Conservation (phyloP, 37 sponge, comb jelly and placozoan species). For the Chondrilla cf. caribensis region DNA sequence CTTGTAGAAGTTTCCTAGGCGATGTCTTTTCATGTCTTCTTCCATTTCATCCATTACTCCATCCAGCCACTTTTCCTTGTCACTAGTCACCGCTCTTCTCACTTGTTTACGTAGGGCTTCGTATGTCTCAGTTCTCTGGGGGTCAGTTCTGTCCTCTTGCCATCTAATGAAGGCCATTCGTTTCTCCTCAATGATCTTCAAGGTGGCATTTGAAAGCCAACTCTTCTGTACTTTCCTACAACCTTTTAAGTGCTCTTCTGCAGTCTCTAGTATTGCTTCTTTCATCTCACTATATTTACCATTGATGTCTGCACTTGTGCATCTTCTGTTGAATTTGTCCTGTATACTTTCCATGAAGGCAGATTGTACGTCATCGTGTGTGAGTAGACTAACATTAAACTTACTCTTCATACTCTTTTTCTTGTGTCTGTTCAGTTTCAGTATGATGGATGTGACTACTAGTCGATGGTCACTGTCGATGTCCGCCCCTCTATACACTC, state of each 20-base stretch:
- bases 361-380: neutral
- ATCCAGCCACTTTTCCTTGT: slow-evolving; percentile 24
- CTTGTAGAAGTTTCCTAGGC: slow-evolving; percentile 11
- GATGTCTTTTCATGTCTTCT: slow-evolving; percentile 20
- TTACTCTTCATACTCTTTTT: neutral
- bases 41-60: slow-evolving; percentile 6
- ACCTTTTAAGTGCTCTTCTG: slow-evolving; percentile 1
- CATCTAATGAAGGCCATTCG: slow-evolving; percentile 20
- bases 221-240: neutral
- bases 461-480: slow-evolving; percentile 19
- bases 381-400: neutral
- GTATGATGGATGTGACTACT: slow-evolving; percentile 2
- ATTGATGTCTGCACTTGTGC: neutral
- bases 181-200: slow-evolving; percentile 4
- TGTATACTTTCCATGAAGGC: neutral
- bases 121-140: neutral
- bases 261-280: slow-evolving; percentile 7
- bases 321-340: neutral
- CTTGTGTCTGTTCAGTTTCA: too few relatives aligned
- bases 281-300: slow-evolving; percentile 6
- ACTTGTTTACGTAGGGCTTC: neutral
- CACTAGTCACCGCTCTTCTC: slow-evolving; percentile 14
- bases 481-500: slow-evolving; percentile 10
- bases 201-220: slow-evolving; percentile 1
- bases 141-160: slow-evolving; percentile 3